Evolutionary conservation across 2,797 vertebrate species (phyloP).

Genomic region (Morus bassanus): DNA sequence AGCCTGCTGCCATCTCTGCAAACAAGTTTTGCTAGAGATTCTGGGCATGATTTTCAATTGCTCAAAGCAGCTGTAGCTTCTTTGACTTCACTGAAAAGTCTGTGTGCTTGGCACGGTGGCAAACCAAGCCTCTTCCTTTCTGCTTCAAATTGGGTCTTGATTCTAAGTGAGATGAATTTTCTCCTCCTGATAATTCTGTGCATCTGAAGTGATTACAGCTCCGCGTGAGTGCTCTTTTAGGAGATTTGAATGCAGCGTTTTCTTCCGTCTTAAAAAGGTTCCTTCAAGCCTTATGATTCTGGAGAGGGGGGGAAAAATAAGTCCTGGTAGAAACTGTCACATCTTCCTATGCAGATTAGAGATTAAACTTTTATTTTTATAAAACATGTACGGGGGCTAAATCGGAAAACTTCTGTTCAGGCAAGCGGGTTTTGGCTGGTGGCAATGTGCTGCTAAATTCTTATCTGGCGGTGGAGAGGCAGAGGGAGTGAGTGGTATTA

Average conservation of each 20-base stretch:
- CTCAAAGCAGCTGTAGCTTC: conserved; percentile 54
- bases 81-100: conserved; percentile 57
- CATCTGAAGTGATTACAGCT: conserved; percentile 71
- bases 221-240: conserved; percentile 59
- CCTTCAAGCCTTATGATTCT: conserved; percentile 33
- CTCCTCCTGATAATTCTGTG: conserved; percentile 65
- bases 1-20: conserved; percentile 30
- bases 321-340: conserved; percentile 22
- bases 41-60: conserved; percentile 49
- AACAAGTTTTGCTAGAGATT: conserved; percentile 16
- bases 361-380: conserved; percentile 52
- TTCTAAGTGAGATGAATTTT: conserved; percentile 68
- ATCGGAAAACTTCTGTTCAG: conserved; percentile 22
- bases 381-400: conserved; percentile 6
- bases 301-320: background rate
- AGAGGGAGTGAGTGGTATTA: conserved; percentile 22
- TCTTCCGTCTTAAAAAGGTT: conserved; percentile 63
- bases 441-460: conserved; percentile 21
- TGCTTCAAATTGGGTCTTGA: conserved; percentile 63
- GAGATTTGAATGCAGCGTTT: conserved; percentile 58
- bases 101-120: conserved; percentile 52
- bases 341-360: conserved; percentile 44
- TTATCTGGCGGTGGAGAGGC: conserved; percentile 3
- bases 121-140: conserved; percentile 65
- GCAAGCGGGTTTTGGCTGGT: conserved; percentile 29